Conservation (phyloP, 2,113 vertebrate species). For the Hippocampus comes region DNA sequence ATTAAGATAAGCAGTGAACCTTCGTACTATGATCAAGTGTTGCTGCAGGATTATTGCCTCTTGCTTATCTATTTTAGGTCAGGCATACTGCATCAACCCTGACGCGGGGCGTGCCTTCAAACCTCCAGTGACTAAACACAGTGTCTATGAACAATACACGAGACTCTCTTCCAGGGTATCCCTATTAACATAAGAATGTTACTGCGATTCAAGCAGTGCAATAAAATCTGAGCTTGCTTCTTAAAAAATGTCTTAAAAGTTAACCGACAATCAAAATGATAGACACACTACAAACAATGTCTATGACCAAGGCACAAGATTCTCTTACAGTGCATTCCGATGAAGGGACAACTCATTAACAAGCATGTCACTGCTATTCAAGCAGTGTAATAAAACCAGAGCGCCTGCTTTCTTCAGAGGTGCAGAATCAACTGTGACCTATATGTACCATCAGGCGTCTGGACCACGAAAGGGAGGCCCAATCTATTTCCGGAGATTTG, state of each 20-base stretch:
- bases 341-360: too few relatives aligned
- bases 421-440: constrained; percentile 28
- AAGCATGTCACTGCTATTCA: too few relatives aligned
- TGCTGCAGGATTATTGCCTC: constrained; percentile 40
- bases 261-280: background rate
- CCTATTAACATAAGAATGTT: too few relatives aligned
- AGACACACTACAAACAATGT: background rate
- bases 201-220: too few relatives aligned
- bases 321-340: too few relatives aligned
- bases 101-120: constrained; percentile 20
- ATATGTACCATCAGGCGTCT: constrained; percentile 14
- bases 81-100: constrained; percentile 27
- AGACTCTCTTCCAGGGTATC: constrained; percentile 15
- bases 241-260: background rate
- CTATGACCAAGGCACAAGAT: too few relatives aligned
- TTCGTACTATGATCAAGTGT: constrained; percentile 36
- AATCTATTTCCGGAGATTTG: constrained; percentile 60
- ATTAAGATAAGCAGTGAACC: constrained; percentile 36
- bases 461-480: constrained; percentile 5
- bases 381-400: background rate
- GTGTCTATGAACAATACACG: constrained; percentile 21
- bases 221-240: background rate
- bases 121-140: constrained; percentile 28
- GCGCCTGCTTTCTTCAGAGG: background rate
- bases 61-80: constrained; percentile 52